phyloP scores from a whole-genome alignment of 2,113 vertebrate species.

The Lota lota region DNA sequence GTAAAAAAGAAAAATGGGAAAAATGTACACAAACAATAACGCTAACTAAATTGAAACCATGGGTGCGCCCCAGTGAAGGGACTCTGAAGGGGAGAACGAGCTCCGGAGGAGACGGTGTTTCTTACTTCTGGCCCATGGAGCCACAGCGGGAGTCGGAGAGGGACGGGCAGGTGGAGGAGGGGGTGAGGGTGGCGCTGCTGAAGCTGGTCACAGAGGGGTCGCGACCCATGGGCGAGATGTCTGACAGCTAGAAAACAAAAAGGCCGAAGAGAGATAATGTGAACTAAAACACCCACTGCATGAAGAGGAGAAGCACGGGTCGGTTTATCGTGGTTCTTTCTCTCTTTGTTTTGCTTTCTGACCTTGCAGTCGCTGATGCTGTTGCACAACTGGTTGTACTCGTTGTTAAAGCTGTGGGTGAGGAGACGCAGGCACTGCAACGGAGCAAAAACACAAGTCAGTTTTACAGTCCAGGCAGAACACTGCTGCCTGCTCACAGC shows the following conservation, averaged over 20 bases:
- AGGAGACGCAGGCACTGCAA: slow-evolving; percentile 91
- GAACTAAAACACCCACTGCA: neutral
- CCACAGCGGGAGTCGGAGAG: slow-evolving; percentile 87
- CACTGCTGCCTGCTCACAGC: too few relatives aligned
- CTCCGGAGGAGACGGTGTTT: too few relatives aligned
- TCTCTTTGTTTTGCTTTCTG: slow-evolving; percentile 19
- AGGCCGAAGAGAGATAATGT: neutral
- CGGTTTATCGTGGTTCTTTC: neutral
- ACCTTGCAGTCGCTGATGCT: slow-evolving; percentile 98
- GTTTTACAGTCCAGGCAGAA: too few relatives aligned
- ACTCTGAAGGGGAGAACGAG: neutral
- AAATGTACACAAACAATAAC: too few relatives aligned
- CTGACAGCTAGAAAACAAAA: slow-evolving; percentile 79
- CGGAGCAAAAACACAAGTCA: too few relatives aligned
- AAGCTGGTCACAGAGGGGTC: slow-evolving; percentile 94
- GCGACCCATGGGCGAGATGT: slow-evolving; percentile 89
- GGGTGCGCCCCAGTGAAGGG: too few relatives aligned
- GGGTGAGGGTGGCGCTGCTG: slow-evolving; percentile 96
- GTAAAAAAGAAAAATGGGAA: too few relatives aligned
- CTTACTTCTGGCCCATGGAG: slow-evolving; percentile 92
- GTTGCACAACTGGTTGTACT: slow-evolving; percentile 89
- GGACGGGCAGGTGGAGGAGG: slow-evolving; percentile 97
- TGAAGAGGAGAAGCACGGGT: neutral
- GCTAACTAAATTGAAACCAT: too few relatives aligned
- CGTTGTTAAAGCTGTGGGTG: slow-evolving; percentile 94